Evolutionary conservation across 1,140 invertebrate species (phyloP).

Genomic region (Patella vulgata): DNA sequence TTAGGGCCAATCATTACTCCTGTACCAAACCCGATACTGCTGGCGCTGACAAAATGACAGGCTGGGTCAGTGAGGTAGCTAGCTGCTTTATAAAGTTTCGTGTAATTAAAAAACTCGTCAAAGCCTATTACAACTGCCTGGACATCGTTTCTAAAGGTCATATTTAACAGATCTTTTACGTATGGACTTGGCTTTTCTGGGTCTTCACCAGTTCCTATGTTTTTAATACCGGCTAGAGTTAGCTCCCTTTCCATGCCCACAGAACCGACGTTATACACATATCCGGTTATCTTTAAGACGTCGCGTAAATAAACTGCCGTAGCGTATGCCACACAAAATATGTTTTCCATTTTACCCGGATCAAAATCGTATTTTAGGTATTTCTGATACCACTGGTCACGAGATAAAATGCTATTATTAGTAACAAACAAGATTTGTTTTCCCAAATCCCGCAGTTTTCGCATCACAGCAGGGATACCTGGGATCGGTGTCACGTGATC

Average conservation of each 20-base stretch:
- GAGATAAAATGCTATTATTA: slow-evolving; percentile 52
- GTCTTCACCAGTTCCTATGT: slow-evolving; percentile 62
- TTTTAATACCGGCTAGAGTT: slow-evolving; percentile 52
- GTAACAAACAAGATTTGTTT: slow-evolving; percentile 55
- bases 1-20: slow-evolving; percentile 18
- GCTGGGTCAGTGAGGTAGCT: slow-evolving; percentile 41
- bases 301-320: slow-evolving; percentile 48
- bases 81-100: slow-evolving; percentile 56
- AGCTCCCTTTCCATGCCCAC: slow-evolving; percentile 64
- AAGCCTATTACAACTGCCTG: slow-evolving; percentile 54
- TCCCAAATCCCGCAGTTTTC: slow-evolving; percentile 29
- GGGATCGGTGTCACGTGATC: slow-evolving; percentile 46
- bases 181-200: slow-evolving; percentile 35
- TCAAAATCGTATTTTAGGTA: slow-evolving; percentile 13
- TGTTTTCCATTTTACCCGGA: slow-evolving; percentile 10
- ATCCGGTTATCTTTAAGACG: slow-evolving; percentile 30
- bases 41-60: slow-evolving; percentile 53
- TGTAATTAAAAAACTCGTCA: slow-evolving; percentile 54
- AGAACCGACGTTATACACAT: slow-evolving; percentile 51
- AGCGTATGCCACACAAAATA: slow-evolving; percentile 48
- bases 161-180: slow-evolving; percentile 30
- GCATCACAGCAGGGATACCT: slow-evolving; percentile 34
- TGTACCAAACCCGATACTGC: slow-evolving; percentile 37
- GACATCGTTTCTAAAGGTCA: slow-evolving; percentile 43
- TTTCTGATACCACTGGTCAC: background rate